Percentiles rank a stretch among this genome's conserved stretches.
phyloP scores from a whole-genome alignment of 2,113 vertebrate species.

The Strix uralensis region DNA sequence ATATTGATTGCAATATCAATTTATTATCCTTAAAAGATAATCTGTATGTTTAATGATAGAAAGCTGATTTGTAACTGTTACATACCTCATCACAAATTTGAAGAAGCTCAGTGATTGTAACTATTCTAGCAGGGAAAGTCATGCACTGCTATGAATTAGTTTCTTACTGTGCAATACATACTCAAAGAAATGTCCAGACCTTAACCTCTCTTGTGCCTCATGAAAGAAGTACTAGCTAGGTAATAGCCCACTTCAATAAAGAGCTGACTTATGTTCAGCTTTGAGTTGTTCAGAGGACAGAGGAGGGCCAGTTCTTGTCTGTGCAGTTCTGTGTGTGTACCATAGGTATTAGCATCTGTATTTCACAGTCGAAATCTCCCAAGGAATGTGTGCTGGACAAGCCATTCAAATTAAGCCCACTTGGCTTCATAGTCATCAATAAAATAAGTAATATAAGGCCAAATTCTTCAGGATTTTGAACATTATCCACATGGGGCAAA shows the following conservation, averaged over 20 bases:
- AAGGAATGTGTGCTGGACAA: not conserved
- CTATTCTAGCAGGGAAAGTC: not conserved
- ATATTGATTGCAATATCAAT: not conserved
- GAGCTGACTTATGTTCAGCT: not conserved
- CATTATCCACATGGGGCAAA: not conserved
- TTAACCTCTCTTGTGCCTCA: not conserved
- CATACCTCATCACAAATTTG: not conserved
- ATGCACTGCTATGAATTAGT: not conserved
- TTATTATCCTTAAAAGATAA: not conserved
- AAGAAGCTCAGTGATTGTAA: not conserved
- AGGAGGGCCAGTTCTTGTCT: not conserved
- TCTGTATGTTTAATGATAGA: not conserved
- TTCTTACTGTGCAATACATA: not conserved
- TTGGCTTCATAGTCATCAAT: not conserved
- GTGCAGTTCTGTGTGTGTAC: not conserved
- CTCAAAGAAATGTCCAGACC: not conserved
- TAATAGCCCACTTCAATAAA: not conserved
- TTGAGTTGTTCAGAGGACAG: not conserved
- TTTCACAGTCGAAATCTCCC: not conserved
- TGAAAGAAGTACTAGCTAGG: not conserved
- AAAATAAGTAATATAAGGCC: not conserved
- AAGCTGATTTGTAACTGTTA: not conserved
- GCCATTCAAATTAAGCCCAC: not conserved
- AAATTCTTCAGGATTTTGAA: not conserved
- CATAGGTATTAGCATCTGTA: not conserved